phyloP scores from a whole-genome alignment of 1,140 invertebrate species.

The Drosophila nigrodunni region DNA sequence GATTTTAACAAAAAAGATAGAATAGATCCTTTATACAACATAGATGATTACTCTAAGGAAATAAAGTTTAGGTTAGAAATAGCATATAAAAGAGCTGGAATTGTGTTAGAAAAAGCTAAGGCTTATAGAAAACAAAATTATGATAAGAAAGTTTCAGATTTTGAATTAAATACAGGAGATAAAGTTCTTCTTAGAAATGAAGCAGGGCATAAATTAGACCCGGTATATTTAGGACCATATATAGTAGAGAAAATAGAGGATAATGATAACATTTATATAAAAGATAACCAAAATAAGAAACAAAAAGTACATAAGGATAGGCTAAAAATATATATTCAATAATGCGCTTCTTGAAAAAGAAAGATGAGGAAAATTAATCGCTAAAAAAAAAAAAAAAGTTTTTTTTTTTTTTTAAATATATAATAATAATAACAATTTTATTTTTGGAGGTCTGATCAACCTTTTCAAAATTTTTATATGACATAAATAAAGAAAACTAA shows the following conservation, averaged over 20 bases:
- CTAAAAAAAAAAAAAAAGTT: too few species aligned
- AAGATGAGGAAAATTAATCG: too few species aligned
- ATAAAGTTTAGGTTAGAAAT: too few species aligned
- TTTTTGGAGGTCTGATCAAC: too few species aligned
- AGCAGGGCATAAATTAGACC: slow-evolving; percentile 16
- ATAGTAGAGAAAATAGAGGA: slow-evolving; percentile 7
- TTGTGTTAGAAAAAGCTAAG: slow-evolving; percentile 25
- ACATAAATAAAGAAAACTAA: too few species aligned
- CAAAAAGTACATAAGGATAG: slow-evolving; percentile 24
- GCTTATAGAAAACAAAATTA: slow-evolving; percentile 19
- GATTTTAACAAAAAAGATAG: neutral
- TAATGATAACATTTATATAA: slow-evolving; percentile 9
- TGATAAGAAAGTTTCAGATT: neutral
- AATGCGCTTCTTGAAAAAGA: too few species aligned
- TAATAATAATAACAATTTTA: too few species aligned
- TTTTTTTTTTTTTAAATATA: too few species aligned
- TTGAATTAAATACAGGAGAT: slow-evolving; percentile 11
- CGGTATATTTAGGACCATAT: slow-evolving; percentile 14
- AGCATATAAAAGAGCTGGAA: neutral
- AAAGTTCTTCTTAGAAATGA: slow-evolving; percentile 24
- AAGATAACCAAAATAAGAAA: neutral
- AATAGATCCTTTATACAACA: too few species aligned
- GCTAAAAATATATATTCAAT: slow-evolving; percentile 1
- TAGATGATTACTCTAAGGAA: too few species aligned
- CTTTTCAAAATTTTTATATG: too few species aligned